A percentile compares a stretch with the other conserved stretches of the same genome.
Evolutionary conservation across 2,797 vertebrate genomes (phyloP).

Genomic region (Phrynocephalus forsythii): DNA sequence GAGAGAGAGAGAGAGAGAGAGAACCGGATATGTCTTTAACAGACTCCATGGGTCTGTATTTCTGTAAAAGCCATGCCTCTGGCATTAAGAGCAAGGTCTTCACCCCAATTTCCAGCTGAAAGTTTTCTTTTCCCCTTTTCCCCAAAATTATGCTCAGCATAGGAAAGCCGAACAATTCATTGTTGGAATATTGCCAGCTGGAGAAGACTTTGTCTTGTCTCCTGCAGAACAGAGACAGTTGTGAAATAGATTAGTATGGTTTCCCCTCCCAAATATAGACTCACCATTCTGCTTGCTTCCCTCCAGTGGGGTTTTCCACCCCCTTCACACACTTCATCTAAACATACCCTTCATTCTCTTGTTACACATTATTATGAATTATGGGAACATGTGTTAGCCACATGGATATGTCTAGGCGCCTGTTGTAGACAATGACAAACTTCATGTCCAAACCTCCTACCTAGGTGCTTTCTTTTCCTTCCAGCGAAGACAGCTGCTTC

Average conservation of each 20-base stretch:
- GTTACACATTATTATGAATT: conserved; percentile 77
- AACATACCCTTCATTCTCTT: conserved; percentile 67
- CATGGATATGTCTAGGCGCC: conserved; percentile 60
- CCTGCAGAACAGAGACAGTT: conserved; percentile 43
- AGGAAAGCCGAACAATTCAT: conserved; percentile 45
- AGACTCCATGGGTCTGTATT: conserved; percentile 20
- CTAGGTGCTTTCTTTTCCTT: conserved; percentile 60
- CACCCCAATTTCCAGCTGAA: conserved; percentile 30
- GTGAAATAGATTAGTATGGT: conserved; percentile 38
- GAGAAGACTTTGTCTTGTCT: conserved; percentile 14
- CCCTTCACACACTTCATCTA: conserved; percentile 51
- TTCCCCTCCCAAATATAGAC: conserved; percentile 58
- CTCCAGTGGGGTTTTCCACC: neutral
- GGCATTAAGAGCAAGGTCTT: conserved; percentile 38
- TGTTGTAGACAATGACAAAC: conserved; percentile 63
- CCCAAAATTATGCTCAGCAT: conserved; percentile 48
- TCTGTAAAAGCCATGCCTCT: conserved; percentile 38
- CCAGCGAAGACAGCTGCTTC: conserved; percentile 47
- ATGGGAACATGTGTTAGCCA: conserved; percentile 38
- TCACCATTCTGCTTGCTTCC: conserved; percentile 61
- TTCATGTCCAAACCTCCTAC: conserved; percentile 41
- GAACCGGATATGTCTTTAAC: conserved; percentile 31
- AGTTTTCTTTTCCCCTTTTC: neutral
- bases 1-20: neutral
- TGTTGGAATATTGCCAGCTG: conserved; percentile 18